These are phyloP conservation scores for Lasioglossum pauxillum DNA, from an alignment of 2,888 invertebrate genomes.

Conservation along the genomic window DNA sequence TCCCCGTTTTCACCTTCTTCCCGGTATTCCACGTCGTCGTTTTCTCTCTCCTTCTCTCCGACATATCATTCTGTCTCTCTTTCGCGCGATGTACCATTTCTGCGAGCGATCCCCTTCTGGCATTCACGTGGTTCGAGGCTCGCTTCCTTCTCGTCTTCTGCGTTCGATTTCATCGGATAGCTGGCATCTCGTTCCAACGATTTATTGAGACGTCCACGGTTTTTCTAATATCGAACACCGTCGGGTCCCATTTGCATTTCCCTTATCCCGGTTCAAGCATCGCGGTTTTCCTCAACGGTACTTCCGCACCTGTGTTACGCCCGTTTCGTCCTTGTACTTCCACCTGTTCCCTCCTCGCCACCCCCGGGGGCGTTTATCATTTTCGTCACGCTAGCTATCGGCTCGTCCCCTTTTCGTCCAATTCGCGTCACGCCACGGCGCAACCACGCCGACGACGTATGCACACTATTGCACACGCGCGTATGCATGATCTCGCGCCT, in stretches of 20 bases:
- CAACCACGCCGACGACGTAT: background rate
- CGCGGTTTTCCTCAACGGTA: constrained; percentile 37
- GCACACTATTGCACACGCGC: background rate
- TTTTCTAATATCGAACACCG: constrained; percentile 18
- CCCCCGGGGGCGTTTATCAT: constrained; percentile 42
- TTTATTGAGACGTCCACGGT: constrained; percentile 35
- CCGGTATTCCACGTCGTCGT: constrained; percentile 6
- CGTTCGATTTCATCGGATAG: background rate
- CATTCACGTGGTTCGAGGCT: constrained; percentile 21
- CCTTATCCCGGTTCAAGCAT: constrained; percentile 43
- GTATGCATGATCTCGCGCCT: background rate
- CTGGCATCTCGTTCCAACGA: constrained; percentile 29
- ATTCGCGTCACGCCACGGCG: constrained; percentile 47
- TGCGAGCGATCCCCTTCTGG: background rate
- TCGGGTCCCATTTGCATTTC: constrained; percentile 42
- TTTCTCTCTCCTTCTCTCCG: background rate
- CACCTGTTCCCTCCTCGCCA: constrained; percentile 46
- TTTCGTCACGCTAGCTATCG: constrained; percentile 54
- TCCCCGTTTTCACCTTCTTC: constrained; percentile 50
- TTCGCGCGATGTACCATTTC: background rate
- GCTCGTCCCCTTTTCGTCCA: constrained; percentile 21
- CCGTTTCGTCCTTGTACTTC: constrained; percentile 53
- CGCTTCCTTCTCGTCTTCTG: background rate
- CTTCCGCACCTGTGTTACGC: constrained; percentile 46
- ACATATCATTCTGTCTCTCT: background rate